Conservation (phyloP, 2,797 vertebrate species). For the Acridotheres tristis region DNA sequence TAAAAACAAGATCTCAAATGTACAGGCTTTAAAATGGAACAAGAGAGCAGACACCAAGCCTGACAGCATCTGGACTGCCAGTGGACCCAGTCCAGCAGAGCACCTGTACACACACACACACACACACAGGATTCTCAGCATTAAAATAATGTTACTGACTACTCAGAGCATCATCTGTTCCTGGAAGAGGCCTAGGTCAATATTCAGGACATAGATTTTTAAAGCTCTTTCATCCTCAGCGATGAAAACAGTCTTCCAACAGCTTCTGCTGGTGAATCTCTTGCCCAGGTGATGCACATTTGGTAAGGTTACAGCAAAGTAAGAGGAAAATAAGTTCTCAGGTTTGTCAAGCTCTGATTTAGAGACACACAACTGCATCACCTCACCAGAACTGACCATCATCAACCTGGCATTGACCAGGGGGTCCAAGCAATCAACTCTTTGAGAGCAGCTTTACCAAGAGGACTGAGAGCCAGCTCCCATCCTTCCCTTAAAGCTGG, state of each 20-base stretch:
- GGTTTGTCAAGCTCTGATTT: background rate
- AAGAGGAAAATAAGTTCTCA: background rate
- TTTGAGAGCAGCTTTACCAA: background rate
- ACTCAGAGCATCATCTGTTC: background rate
- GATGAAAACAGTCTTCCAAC: background rate
- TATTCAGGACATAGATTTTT: background rate
- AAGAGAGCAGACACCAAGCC: background rate
- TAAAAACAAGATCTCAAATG: slow-evolving; percentile 37
- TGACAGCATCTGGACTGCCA: background rate
- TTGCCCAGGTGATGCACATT: background rate
- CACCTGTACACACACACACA: background rate
- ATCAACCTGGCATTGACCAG: background rate
- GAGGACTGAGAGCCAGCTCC: background rate
- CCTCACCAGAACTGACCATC: background rate
- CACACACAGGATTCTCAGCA: background rate
- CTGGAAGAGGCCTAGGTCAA: background rate
- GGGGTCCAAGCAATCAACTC: background rate
- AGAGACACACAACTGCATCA: background rate
- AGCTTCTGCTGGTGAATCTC: background rate
- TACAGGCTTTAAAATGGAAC: slow-evolving; percentile 13
- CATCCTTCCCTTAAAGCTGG: background rate
- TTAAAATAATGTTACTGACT: background rate
- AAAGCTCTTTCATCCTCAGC: background rate
- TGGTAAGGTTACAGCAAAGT: background rate
- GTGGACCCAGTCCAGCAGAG: background rate